Evolutionary conservation across 1,140 invertebrate species (phyloP).

Genomic region (Heterodera carotae): DNA sequence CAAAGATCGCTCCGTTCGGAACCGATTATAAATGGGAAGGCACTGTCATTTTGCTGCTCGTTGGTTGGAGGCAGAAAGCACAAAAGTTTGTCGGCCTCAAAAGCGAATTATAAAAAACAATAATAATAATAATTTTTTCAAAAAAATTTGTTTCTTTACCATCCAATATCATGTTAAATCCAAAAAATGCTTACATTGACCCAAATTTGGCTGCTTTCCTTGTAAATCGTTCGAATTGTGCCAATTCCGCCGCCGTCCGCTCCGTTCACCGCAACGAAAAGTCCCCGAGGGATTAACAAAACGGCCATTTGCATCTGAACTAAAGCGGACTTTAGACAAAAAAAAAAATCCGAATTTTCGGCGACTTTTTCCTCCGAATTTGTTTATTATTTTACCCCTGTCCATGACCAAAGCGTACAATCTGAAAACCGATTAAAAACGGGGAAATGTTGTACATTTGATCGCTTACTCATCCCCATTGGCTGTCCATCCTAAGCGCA

Average conservation of each 20-base stretch:
- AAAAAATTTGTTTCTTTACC: too few relatives aligned
- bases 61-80: slow-evolving; percentile 37
- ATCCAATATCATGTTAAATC: too few relatives aligned
- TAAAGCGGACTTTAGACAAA: slow-evolving; percentile 27
- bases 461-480: slow-evolving; percentile 40
- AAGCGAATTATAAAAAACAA: too few relatives aligned
- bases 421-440: not conserved
- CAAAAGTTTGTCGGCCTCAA: slow-evolving; percentile 49
- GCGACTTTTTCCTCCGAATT: not conserved
- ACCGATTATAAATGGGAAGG: slow-evolving; percentile 40
- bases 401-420: not conserved
- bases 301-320: slow-evolving; percentile 41
- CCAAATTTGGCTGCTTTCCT: slow-evolving; percentile 45
- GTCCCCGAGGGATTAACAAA: slow-evolving; percentile 32
- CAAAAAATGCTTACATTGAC: slow-evolving; percentile 41
- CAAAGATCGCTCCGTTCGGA: slow-evolving; percentile 52
- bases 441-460: not conserved
- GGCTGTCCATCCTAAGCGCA: slow-evolving; percentile 39
- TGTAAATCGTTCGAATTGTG: slow-evolving; percentile 38
- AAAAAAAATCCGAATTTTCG: slow-evolving; percentile 10
- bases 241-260: not conserved
- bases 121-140: slow-evolving; percentile 1
- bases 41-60: slow-evolving; percentile 12
- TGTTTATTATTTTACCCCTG: not conserved
- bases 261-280: slow-evolving; percentile 28